Percentiles rank a stretch among this genome's conserved stretches.
These are phyloP conservation scores for Amitus sp. DNA, from an alignment of 2,888 invertebrate species.

Conservation along the genomic window DNA sequence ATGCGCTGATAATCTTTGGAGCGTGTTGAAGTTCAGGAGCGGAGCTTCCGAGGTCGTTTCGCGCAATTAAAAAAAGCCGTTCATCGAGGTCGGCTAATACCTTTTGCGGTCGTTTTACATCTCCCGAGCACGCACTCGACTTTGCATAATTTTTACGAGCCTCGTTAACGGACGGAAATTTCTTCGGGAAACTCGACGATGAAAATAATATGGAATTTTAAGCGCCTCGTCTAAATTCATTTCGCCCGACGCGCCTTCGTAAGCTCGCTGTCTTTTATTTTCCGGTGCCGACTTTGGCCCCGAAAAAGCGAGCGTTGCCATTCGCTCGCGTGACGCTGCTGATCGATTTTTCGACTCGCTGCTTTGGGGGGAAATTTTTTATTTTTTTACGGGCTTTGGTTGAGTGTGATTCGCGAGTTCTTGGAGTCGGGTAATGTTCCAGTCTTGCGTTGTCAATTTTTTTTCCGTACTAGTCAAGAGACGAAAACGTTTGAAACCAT, in stretches of 20 bases:
- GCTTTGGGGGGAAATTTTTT: no score
- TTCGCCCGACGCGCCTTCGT: neutral
- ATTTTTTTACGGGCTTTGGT: no score
- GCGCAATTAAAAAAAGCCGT: slow-evolving; percentile 28
- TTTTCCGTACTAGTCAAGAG: no score
- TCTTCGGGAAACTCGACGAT: slow-evolving; percentile 6
- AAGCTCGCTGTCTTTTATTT: neutral
- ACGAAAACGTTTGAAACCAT: no score
- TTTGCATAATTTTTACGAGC: slow-evolving; percentile 25
- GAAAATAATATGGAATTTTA: slow-evolving; percentile 6
- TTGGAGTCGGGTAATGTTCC: no score
- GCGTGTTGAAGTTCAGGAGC: slow-evolving; percentile 9
- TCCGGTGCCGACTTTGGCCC: neutral
- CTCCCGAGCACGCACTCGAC: slow-evolving; percentile 16
- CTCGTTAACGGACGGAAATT: slow-evolving; percentile 10
- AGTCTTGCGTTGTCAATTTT: no score
- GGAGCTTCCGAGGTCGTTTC: slow-evolving; percentile 13
- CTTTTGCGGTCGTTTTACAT: slow-evolving; percentile 14
- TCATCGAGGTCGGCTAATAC: slow-evolving; percentile 25
- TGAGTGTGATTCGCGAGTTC: no score
- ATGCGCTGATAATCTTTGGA: slow-evolving; percentile 19
- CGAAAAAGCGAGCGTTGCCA: no score
- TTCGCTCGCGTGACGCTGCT: no score
- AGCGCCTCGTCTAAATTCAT: neutral
- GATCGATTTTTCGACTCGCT: no score